phyloP scores from a whole-genome alignment of 1,140 invertebrate genomes.

The Manduca sexta region DNA sequence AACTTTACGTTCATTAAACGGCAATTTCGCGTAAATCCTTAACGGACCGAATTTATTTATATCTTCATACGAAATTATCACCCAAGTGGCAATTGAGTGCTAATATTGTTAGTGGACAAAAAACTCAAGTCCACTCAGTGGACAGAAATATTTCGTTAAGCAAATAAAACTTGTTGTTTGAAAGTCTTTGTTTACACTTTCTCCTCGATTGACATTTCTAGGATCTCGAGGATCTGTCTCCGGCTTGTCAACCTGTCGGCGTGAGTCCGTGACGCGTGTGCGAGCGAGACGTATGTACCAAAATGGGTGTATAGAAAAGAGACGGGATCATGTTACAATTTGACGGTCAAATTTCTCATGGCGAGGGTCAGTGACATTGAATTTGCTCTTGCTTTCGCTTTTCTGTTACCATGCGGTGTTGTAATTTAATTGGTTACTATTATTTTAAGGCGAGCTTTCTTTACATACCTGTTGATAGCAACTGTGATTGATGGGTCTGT shows the following conservation, averaged over 20 bases:
- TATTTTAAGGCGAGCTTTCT: not conserved
- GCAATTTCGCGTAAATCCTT: too few species aligned
- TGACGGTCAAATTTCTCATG: slow-evolving; percentile 19
- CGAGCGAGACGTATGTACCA: not conserved
- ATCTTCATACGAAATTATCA: too few species aligned
- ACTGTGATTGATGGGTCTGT: too few species aligned
- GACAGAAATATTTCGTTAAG: slow-evolving; percentile 19
- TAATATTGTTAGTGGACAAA: too few species aligned
- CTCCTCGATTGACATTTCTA: slow-evolving; percentile 21
- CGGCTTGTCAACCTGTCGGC: slow-evolving; percentile 14
- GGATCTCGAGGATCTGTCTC: slow-evolving; percentile 18
- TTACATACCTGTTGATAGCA: too few species aligned
- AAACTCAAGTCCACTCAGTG: too few species aligned
- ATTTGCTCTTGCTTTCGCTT: slow-evolving; percentile 30
- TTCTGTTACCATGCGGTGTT: slow-evolving; percentile 11
- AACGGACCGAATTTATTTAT: too few species aligned
- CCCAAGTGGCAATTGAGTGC: too few species aligned
- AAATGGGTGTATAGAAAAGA: slow-evolving; percentile 1
- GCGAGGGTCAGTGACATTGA: slow-evolving; percentile 22
- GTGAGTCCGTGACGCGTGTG: not conserved
- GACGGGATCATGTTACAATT: slow-evolving; percentile 7
- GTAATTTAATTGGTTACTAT: not conserved
- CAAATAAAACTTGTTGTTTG: slow-evolving; percentile 34
- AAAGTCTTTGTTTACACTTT: slow-evolving; percentile 54
- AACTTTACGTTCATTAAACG: too few species aligned